Conservation (phyloP, 2,888 invertebrate genomes). For the Salticus scenicus region DNA sequence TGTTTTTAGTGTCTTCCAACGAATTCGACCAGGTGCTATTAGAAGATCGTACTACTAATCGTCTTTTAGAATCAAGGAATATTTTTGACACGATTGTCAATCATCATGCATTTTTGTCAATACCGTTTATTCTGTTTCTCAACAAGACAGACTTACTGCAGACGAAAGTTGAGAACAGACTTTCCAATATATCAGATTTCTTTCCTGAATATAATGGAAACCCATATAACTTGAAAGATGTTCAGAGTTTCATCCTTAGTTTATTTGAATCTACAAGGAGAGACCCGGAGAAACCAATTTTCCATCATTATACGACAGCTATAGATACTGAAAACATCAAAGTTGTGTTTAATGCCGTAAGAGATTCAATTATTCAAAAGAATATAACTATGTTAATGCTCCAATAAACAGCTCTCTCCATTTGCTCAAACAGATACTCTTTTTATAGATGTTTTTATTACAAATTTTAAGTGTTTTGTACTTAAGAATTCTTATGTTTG, state of each 20-base stretch:
- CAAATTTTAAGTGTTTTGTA: slow-evolving; percentile 20
- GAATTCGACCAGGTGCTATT: slow-evolving; percentile 89
- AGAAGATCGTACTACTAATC: slow-evolving; percentile 87
- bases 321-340: slow-evolving; percentile 99
- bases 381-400: slow-evolving; percentile 96
- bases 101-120: slow-evolving; percentile 93
- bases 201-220: slow-evolving; percentile 78
- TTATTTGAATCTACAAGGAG: slow-evolving; percentile 86
- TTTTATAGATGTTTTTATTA: slow-evolving; percentile 6
- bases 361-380: slow-evolving; percentile 96
- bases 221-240: slow-evolving; percentile 82
- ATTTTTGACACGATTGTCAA: slow-evolving; percentile 99
- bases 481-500: not conserved
- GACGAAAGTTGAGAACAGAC: slow-evolving; percentile 85
- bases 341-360: slow-evolving; percentile 97
- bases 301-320: slow-evolving; percentile 98
- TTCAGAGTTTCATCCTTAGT: slow-evolving; percentile 91
- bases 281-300: slow-evolving; percentile 88
- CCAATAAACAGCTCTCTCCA: no score
- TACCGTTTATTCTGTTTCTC: slow-evolving; percentile 97
- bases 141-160: slow-evolving; percentile 97
- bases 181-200: slow-evolving; percentile 73
- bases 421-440: not conserved
- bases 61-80: slow-evolving; percentile 94
- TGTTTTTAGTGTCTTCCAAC: slow-evolving; percentile 97